Percentiles rank a stretch among this genome's conserved stretches.
Conservation (phyloP, 2,888 invertebrate species). For the Melanophora roralis region DNA sequence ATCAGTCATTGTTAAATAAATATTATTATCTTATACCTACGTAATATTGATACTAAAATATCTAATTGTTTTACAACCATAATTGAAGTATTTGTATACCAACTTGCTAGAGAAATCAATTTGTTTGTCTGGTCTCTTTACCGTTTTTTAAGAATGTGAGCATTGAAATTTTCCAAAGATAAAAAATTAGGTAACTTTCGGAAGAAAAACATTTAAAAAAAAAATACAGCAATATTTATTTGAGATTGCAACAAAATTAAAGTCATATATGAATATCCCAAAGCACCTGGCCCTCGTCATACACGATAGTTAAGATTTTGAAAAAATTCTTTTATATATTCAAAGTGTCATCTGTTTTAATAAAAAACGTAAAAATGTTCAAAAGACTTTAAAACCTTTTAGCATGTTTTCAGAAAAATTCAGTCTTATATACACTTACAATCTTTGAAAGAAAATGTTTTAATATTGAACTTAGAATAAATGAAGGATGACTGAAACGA, state of each 20-base stretch:
- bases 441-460: not conserved
- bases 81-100: not conserved
- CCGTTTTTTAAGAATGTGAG: not conserved
- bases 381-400: slow-evolving; percentile 55
- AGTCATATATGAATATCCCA: no score
- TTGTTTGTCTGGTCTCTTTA: not conserved
- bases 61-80: not conserved
- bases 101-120: no score
- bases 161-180: no score
- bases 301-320: no score
- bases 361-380: slow-evolving; percentile 8
- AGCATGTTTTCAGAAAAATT: slow-evolving; percentile 40
- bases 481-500: slow-evolving; percentile 44
- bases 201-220: no score
- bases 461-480: not conserved
- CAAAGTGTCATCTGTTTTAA: slow-evolving; percentile 35
- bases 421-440: not conserved
- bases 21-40: not conserved
- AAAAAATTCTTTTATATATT: slow-evolving; percentile 36
- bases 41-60: not conserved
- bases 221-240: no score
- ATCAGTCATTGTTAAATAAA: not conserved
- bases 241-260: no score
- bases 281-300: no score
- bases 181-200: no score